These are phyloP conservation scores for Syngnathus scovelli DNA, from an alignment of 2,113 vertebrate genomes.

Conservation along the genomic window DNA sequence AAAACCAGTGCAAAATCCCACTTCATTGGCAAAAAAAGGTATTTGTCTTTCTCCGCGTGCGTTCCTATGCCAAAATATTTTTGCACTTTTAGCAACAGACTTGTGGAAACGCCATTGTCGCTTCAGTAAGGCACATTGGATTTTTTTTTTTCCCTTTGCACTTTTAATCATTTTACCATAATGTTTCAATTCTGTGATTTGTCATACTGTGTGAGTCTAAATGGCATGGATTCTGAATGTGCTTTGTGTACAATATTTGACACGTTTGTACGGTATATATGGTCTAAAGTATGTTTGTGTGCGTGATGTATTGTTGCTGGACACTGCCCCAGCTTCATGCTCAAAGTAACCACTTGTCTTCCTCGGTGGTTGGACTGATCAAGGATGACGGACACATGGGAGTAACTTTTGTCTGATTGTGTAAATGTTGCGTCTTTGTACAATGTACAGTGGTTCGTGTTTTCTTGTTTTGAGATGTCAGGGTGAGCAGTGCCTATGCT, in stretches of 20 bases:
- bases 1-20: neutral
- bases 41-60: neutral
- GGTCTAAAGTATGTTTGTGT: slow-evolving; percentile 16
- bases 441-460: slow-evolving; percentile 31
- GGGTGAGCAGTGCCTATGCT: slow-evolving; percentile 60
- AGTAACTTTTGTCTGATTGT: neutral
- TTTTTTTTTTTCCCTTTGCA: slow-evolving; percentile 20
- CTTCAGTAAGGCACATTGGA: neutral
- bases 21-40: neutral
- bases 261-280: slow-evolving; percentile 21
- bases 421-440: slow-evolving; percentile 18
- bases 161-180: slow-evolving; percentile 36
- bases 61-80: neutral
- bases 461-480: slow-evolving; percentile 44
- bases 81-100: neutral
- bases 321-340: slow-evolving; percentile 2
- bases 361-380: neutral
- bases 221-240: slow-evolving; percentile 53
- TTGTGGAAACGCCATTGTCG: slow-evolving; percentile 16
- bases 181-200: slow-evolving; percentile 2
- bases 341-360: slow-evolving; percentile 6
- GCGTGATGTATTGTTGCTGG: slow-evolving; percentile 6
- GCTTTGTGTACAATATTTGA: slow-evolving; percentile 43
- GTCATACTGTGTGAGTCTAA: slow-evolving; percentile 21
- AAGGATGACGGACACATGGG: neutral